Conservation (phyloP, 2,888 invertebrate species). For the Drosophila seclusa region DNA sequence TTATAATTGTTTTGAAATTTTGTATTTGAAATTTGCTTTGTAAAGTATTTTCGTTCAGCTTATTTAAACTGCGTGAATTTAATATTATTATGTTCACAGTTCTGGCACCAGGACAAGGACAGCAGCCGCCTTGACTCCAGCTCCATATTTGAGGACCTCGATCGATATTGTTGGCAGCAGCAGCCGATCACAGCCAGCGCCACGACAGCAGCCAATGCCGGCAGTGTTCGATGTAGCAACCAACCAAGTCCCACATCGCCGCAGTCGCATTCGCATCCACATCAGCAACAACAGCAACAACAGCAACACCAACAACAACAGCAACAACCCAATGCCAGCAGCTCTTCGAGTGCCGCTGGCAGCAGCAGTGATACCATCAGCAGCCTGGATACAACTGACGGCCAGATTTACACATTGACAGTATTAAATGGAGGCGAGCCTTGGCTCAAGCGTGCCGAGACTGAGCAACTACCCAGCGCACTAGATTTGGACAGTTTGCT, state of each 20-base stretch:
- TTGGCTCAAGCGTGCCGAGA: conserved; percentile 89
- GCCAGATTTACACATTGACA: conserved; percentile 92
- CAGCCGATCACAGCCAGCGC: conserved; percentile 85
- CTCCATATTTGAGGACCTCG: conserved; percentile 91
- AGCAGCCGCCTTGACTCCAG: conserved; percentile 90
- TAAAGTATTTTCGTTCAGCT: background rate
- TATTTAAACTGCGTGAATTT: background rate
- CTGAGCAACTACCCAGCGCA: conserved; percentile 86
- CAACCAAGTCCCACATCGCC: conserved; percentile 72
- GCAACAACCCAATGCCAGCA: conserved; percentile 64
- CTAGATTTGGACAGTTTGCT: conserved; percentile 93
- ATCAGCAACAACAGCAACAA: conserved; percentile 44
- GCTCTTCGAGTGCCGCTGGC: conserved; percentile 71
- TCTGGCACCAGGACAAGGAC: conserved; percentile 86
- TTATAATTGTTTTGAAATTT: background rate
- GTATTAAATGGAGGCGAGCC: conserved; percentile 92
- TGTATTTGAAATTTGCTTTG: background rate
- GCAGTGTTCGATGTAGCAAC: conserved; percentile 83
- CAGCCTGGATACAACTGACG: conserved; percentile 88
- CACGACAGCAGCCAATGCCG: conserved; percentile 82
- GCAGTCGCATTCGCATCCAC: conserved; percentile 49
- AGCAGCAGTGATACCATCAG: conserved; percentile 77
- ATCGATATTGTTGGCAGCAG: conserved; percentile 93
- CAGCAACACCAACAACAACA: conserved; percentile 58
- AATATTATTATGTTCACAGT: conserved; percentile 63